Base-by-base conservation (phyloP, 92 coral and sea anemone genomes). In the Pocillopora grandis region DNA sequence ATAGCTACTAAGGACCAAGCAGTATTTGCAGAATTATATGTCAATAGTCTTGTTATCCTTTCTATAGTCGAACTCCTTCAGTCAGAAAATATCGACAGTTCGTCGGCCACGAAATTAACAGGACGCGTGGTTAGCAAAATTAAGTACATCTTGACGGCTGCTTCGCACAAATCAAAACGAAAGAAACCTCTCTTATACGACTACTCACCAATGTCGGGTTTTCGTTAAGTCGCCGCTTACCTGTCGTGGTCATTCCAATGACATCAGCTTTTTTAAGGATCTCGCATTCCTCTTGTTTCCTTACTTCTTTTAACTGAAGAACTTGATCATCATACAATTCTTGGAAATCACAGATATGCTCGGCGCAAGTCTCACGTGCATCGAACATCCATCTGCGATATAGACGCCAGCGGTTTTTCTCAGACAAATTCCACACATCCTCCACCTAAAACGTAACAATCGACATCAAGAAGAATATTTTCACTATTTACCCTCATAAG, bases 231-330 rank as follows among this genome's bases (percentile, higher is more conserved):
- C 62, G 62, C 62, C 18, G 62, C 18, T 62, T 78, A 90, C 93
- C 93, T 77, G 93, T 90, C 9, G 93, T 90, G 3, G 93, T 90
- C 93, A 90, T 90, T 67, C 93, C 93, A 19, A 90, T 74, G 66
- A 90, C 88, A 35, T 87, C 85, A 18, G 90, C 90, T 27, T 87
- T 65, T 56, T 61, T 76, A 12, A 90, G 93, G 60, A 90, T 88
- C 56, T 77, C 72, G 60, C 65, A 76, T 62, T 87, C 84, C 52
- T 87, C 72, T 21, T 88, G 57, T 48, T 36, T 65, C 57, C 72
- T 68, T 16, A 90, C 76, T 17, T 78, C 86, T 59, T 83, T 75
- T 21, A 87, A 57, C 57, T 76, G 27, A n/a, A 67, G 49, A 59
- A 69, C 70, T 67, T 62, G 16, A 18, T 57, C 60, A 48, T 85